Evolutionary conservation across 2,113 vertebrate genomes (phyloP).

Genomic region (Sialia sialis): DNA sequence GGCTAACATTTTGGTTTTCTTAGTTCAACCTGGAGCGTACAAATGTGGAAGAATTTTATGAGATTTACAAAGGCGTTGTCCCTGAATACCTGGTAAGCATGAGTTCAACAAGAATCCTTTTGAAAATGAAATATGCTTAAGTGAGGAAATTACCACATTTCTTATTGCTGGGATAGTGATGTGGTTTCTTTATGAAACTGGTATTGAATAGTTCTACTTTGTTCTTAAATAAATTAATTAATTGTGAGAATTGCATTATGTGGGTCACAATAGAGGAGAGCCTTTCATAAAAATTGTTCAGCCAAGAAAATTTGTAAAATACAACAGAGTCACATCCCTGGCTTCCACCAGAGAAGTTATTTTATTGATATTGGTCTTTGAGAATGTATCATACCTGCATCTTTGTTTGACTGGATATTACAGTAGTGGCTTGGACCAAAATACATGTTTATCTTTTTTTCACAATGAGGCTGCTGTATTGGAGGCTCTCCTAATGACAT

Average conservation of each 20-base stretch:
- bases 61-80: conserved; percentile 92
- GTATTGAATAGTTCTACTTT: not conserved
- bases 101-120: not conserved
- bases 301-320: not conserved
- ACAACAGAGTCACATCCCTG: not conserved
- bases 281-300: not conserved
- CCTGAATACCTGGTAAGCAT: conserved; percentile 87
- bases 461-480: not conserved
- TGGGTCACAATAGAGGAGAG: not conserved
- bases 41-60: conserved; percentile 92
- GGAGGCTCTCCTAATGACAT: not conserved
- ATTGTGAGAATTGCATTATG: not conserved
- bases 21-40: conserved; percentile 88
- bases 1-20: not conserved
- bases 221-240: not conserved
- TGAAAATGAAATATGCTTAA: not conserved
- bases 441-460: not conserved
- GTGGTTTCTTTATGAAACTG: not conserved
- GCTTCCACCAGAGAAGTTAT: not conserved
- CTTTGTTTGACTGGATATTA: not conserved
- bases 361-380: not conserved
- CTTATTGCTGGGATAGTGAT: not conserved
- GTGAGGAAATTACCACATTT: not conserved
- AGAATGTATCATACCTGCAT: not conserved
- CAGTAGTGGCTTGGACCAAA: not conserved